Percentiles rank a stretch among this genome's conserved stretches.
Conservation (phyloP, 2,888 invertebrate genomes). For the Chironomus riparius region DNA sequence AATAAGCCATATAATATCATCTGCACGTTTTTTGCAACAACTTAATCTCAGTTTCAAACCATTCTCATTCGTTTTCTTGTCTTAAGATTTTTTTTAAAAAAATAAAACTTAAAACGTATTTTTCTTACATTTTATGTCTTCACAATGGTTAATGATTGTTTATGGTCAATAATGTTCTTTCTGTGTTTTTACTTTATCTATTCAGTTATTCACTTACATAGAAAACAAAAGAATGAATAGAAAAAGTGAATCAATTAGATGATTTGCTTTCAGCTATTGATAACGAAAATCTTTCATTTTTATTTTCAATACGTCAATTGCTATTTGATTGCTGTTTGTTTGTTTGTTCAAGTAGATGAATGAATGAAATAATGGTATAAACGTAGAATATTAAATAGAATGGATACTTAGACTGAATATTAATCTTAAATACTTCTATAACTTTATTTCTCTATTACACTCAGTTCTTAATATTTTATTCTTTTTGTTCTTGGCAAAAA, state of each 20-base stretch:
- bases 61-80: not conserved
- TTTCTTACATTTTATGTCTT: not conserved
- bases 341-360: not conserved
- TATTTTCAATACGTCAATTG: slow-evolving; percentile 3
- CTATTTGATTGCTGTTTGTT: not conserved
- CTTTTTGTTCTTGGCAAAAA: too few relatives aligned
- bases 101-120: not conserved
- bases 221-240: not conserved
- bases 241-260: not conserved
- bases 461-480: too few relatives aligned
- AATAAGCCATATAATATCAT: slow-evolving; percentile 6
- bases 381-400: not conserved
- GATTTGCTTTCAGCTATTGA: not conserved
- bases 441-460: too few relatives aligned
- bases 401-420: not conserved
- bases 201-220: not conserved
- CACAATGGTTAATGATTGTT: not conserved
- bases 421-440: too few relatives aligned
- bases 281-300: not conserved
- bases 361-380: not conserved
- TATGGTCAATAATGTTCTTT: not conserved
- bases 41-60: slow-evolving; percentile 1
- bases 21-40: slow-evolving; percentile 13
- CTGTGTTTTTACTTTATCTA: not conserved
- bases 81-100: not conserved